Conservation (phyloP, 2,113 vertebrate genomes). For the Psammodynastes pulverulentus region DNA sequence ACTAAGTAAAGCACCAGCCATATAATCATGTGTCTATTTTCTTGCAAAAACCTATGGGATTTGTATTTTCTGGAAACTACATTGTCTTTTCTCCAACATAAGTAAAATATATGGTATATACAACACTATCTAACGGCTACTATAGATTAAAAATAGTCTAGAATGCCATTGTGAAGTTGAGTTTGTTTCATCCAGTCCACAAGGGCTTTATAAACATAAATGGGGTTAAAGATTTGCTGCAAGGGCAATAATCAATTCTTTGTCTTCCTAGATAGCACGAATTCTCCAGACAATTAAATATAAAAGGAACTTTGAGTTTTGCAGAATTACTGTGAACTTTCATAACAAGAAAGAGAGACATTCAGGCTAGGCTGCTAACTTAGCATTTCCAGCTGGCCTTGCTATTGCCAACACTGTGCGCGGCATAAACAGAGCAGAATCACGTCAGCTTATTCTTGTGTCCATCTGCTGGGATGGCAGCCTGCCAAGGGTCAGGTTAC, state of each 20-base stretch:
- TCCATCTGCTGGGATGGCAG: slow-evolving; percentile 60
- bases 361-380: slow-evolving; percentile 9
- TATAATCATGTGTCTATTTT: background rate
- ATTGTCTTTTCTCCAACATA: background rate
- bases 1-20: background rate
- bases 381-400: slow-evolving; percentile 34
- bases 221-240: slow-evolving; percentile 13
- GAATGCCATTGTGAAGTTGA: background rate
- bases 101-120: background rate
- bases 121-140: background rate
- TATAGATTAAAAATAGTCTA: background rate
- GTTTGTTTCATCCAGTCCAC: background rate
- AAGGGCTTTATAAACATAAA: slow-evolving; percentile 36
- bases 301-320: background rate
- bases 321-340: slow-evolving; percentile 3
- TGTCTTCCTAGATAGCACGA: slow-evolving; percentile 27
- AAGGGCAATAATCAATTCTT: slow-evolving; percentile 5
- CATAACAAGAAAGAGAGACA: slow-evolving; percentile 18
- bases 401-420: background rate
- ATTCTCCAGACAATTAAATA: slow-evolving; percentile 17
- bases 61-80: fast-evolving
- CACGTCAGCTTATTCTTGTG: slow-evolving; percentile 34
- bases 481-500: slow-evolving; percentile 40
- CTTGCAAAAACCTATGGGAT: background rate
- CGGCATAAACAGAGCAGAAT: background rate